Conservation (phyloP, 2,888 invertebrate genomes). For the Chrysomela aeneicollis region DNA sequence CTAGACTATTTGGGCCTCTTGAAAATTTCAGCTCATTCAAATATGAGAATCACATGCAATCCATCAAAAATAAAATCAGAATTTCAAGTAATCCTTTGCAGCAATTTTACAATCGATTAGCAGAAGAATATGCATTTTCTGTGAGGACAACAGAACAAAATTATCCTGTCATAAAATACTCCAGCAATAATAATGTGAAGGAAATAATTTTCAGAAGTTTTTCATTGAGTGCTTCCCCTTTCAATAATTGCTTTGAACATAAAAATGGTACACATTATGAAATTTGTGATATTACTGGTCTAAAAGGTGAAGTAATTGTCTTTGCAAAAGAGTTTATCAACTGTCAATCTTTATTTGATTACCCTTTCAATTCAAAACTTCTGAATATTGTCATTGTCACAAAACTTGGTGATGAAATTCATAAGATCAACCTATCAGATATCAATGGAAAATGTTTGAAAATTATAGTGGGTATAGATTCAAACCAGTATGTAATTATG, state of each 20-base stretch:
- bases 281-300: not conserved
- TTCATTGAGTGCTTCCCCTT: not conserved
- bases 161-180: slow-evolving; percentile 3
- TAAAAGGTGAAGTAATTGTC: not conserved
- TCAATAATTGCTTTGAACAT: slow-evolving; percentile 17
- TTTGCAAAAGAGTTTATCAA: not conserved
- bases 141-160: not conserved
- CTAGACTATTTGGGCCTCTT: slow-evolving; percentile 6
- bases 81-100: slow-evolving; percentile 10
- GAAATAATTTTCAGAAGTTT: slow-evolving; percentile 12
- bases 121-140: not conserved
- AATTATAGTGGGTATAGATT: not conserved
- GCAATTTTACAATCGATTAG: slow-evolving; percentile 13
- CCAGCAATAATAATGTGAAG: not conserved
- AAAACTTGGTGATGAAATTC: not conserved
- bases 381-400: slow-evolving; percentile 7
- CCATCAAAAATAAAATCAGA: slow-evolving; percentile 13
- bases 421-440: not conserved
- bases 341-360: slow-evolving; percentile 6
- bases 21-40: slow-evolving; percentile 20
- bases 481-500: not conserved
- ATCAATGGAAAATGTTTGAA: slow-evolving; percentile 10
- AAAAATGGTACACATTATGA: slow-evolving; percentile 1
- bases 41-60: slow-evolving; percentile 18
- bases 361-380: slow-evolving; percentile 5